Base-by-base conservation (phyloP, 2,888 invertebrate genomes). In the Steinernema hermaphroditum region DNA sequence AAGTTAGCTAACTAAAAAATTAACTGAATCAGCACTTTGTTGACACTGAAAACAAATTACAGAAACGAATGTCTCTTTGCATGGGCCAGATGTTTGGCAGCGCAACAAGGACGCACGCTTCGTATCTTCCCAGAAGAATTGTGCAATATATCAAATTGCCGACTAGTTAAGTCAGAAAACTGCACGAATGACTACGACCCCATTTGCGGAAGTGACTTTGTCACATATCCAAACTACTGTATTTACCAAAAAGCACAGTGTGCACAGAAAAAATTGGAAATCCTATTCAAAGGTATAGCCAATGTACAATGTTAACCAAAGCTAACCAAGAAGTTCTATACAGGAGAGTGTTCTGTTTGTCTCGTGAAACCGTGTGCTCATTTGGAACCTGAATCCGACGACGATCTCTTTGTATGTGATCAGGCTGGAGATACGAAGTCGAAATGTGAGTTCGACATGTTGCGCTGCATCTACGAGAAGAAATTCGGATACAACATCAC, bases 361-460 rank as follows among this genome's bases (percentile, higher is more conserved):
- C 71, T 84, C 9, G 76, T 80, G 22, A 73, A 72, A 0, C 83
- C 81, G 8, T 83, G 83, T 74, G 80, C 81, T 8, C 37, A 72
- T 1, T 72, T 79, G n/a, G 74, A 78, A 14, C 74, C 74, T 16
- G 76, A 77, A 16, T 76, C 77, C 16, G 62, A 76, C 14, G 84
- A 84, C 50, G 75, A 78, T n/a, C 73, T 78, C 0, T 84, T 82
- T 72, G 78, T 85, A 0, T 84, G 84, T 68, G 77, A 83, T 46
- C 81, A 82, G 62, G 81, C 80, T 44, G 83, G 80, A 14, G 79
- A 80, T 34, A 83, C 82, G 9, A 77, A 79, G 70, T 79, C 81
- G 14, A 72, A 78, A n/a, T 84, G 84, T 71, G 84, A 84, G 74
- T 84, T 81, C 73, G 79, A 85, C 46, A 83, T 84, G 83, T 73